phyloP scores from a whole-genome alignment of 2,888 invertebrate species.

The Hydraecia micacea region DNA sequence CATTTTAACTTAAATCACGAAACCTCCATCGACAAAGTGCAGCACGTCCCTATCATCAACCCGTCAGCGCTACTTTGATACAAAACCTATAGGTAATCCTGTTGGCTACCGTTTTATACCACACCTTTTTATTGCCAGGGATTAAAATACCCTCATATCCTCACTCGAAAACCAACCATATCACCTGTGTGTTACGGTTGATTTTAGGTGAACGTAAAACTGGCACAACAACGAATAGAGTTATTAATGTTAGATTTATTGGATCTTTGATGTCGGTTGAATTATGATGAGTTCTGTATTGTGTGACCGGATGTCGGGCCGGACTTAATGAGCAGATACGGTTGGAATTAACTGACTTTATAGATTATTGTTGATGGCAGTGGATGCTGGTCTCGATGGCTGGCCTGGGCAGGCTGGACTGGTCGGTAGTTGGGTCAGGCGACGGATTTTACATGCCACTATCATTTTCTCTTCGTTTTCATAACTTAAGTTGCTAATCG shows the following conservation, averaged over 20 bases:
- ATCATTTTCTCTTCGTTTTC: neutral
- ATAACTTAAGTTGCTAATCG: neutral
- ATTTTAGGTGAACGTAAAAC: conserved; percentile 18
- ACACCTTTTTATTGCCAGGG: conserved; percentile 78
- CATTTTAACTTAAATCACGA: neutral
- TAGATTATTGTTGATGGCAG: conserved; percentile 53
- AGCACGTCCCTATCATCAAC: conserved; percentile 70
- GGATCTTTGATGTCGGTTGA: conserved; percentile 76
- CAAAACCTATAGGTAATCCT: conserved; percentile 85
- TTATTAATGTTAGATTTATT: conserved; percentile 86
- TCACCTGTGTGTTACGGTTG: conserved; percentile 28
- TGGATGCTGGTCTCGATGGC: conserved; percentile 8
- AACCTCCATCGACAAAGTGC: conserved; percentile 54
- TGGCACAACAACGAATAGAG: conserved; percentile 76
- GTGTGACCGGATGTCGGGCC: conserved; percentile 72
- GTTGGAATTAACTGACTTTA: conserved; percentile 57
- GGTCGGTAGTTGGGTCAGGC: neutral
- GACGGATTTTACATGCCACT: neutral
- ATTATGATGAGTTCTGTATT: conserved; percentile 75
- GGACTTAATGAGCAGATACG: conserved; percentile 69
- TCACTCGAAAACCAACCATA: conserved; percentile 56
- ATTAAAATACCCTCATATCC: conserved; percentile 70
- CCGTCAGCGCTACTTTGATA: conserved; percentile 81
- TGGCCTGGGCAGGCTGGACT: neutral
- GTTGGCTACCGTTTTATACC: conserved; percentile 87